These are phyloP conservation scores for Lepilemur septentrionalis DNA, from an alignment of 2,797 vertebrate genomes.

Conservation along the genomic window DNA sequence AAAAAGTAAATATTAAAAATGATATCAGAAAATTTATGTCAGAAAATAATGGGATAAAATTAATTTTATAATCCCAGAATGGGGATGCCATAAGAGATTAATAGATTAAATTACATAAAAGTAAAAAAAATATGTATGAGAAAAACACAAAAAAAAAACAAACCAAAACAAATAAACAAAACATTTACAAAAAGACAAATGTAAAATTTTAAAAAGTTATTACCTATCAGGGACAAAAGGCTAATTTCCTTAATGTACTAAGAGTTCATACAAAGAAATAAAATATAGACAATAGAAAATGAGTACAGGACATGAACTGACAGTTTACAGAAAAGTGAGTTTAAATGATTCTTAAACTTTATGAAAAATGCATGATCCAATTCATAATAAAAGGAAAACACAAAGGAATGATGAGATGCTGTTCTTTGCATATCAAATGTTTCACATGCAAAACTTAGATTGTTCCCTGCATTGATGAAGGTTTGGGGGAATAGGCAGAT, in stretches of 20 bases:
- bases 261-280: neutral
- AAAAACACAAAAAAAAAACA: neutral
- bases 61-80: neutral
- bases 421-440: neutral
- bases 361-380: neutral
- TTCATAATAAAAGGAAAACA: neutral
- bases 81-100: neutral
- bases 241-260: neutral
- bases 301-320: neutral
- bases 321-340: neutral
- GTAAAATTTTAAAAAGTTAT: neutral
- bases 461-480: neutral
- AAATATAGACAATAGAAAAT: neutral
- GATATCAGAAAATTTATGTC: neutral
- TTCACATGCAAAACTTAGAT: neutral
- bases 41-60: neutral
- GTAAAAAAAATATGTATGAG: neutral
- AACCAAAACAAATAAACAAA: too few relatives aligned
- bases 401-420: neutral
- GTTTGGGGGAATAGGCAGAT: neutral
- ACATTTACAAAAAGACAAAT: neutral
- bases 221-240: neutral
- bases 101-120: neutral
- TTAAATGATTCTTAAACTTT: neutral
- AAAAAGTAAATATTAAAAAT: slow-evolving; percentile 15